phyloP scores from a whole-genome alignment of 1,140 invertebrate genomes.

The Saccostrea echinata region DNA sequence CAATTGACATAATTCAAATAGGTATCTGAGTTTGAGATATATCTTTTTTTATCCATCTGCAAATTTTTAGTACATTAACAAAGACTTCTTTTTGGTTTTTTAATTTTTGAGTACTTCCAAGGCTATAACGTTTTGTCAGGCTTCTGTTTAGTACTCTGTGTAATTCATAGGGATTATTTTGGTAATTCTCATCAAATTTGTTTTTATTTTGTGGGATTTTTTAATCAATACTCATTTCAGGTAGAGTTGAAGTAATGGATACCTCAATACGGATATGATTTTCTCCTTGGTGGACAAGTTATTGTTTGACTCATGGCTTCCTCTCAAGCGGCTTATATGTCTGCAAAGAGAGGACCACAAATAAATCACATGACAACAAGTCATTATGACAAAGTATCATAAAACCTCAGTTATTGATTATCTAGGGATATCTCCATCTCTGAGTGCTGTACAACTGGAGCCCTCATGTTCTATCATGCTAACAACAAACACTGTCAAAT shows the following conservation, averaged over 20 bases:
- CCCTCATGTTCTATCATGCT: slow-evolving; percentile 4
- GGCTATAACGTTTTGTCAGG: too few relatives aligned
- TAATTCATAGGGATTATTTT: too few relatives aligned
- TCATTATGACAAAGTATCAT: slow-evolving; percentile 19
- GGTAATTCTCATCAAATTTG: too few relatives aligned
- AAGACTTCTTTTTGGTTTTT: too few relatives aligned
- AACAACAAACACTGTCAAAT: neutral
- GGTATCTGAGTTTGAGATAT: too few relatives aligned
- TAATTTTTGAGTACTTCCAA: too few relatives aligned
- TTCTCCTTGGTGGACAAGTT: slow-evolving; percentile 84
- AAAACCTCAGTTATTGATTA: slow-evolving; percentile 17
- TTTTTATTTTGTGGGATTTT: neutral
- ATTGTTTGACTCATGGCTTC: slow-evolving; percentile 57
- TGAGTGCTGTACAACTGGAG: neutral
- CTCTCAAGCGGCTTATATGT: slow-evolving; percentile 68
- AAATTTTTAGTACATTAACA: too few relatives aligned
- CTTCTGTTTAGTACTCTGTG: too few relatives aligned
- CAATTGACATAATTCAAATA: too few relatives aligned
- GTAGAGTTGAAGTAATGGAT: slow-evolving; percentile 28
- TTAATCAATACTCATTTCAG: slow-evolving; percentile 43
- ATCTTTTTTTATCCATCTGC: too few relatives aligned
- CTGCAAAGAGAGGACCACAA: slow-evolving; percentile 51
- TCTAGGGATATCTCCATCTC: neutral
- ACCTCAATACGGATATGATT: slow-evolving; percentile 88
- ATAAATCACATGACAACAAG: slow-evolving; percentile 29